These are phyloP conservation scores for Anthoscopus minutus DNA, from an alignment of 2,113 vertebrate species.

Conservation along the genomic window DNA sequence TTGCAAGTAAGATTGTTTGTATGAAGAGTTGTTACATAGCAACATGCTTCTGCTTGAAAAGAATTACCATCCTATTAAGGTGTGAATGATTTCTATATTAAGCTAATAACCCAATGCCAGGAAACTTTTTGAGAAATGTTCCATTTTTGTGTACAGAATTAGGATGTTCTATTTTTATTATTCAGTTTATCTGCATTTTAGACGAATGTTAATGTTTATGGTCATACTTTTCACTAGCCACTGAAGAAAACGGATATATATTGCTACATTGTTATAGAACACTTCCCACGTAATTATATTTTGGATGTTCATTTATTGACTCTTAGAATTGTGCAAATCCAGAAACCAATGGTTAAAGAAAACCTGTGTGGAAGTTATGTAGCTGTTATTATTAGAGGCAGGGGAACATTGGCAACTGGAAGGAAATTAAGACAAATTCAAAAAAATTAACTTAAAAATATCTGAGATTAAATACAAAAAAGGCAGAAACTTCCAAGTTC, in stretches of 20 bases:
- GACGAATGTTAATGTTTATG: not conserved
- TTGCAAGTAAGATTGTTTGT: not conserved
- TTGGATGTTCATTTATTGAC: not conserved
- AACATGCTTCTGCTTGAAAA: conserved; percentile 35
- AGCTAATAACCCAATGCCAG: not conserved
- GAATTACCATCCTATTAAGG: not conserved
- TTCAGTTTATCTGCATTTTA: not conserved
- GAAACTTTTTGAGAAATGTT: not conserved
- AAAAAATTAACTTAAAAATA: not conserved
- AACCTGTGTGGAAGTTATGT: not conserved
- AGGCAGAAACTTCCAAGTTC: not conserved
- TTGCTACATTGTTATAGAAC: not conserved
- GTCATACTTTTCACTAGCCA: not conserved
- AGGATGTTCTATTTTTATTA: not conserved
- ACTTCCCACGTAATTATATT: no score
- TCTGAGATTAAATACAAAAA: not conserved
- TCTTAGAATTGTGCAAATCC: not conserved
- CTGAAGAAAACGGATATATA: not conserved
- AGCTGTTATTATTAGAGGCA: not conserved
- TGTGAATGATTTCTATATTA: not conserved
- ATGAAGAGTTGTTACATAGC: conserved; percentile 13
- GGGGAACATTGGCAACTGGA: not conserved
- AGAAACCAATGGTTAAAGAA: not conserved
- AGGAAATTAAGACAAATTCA: not conserved
- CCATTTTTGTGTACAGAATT: not conserved